Evolutionary conservation across 2,797 vertebrate species (phyloP).

Genomic region (Poecilia wingei): DNA sequence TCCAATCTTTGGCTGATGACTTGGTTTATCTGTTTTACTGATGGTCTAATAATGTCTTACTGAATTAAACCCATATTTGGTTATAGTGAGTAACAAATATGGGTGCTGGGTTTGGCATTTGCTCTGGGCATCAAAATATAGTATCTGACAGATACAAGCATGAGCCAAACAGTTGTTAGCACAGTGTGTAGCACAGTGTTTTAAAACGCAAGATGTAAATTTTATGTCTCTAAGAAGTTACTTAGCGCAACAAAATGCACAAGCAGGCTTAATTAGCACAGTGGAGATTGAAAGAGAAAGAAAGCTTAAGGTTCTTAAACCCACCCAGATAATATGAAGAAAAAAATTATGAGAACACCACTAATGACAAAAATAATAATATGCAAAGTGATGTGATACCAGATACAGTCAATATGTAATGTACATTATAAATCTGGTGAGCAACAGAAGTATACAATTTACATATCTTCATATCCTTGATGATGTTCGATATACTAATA

Average conservation of each 20-base stretch:
- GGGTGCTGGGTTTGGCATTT: not conserved
- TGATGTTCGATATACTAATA: not conserved
- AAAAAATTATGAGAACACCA: not conserved
- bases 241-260: not conserved
- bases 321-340: not conserved
- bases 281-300: not conserved
- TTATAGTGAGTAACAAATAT: not conserved
- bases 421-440: not conserved
- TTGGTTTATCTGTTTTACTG: not conserved
- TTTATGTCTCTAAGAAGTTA: not conserved
- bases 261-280: not conserved
- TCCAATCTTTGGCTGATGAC: too few relatives aligned
- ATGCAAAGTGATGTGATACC: not conserved
- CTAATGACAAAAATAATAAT: not conserved
- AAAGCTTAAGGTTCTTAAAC: not conserved
- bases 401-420: not conserved
- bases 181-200: conserved; percentile 19
- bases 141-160: not conserved
- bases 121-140: conserved; percentile 2
- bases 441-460: not conserved
- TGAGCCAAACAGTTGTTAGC: conserved; percentile 33
- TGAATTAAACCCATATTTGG: not conserved
- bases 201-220: conserved; percentile 45
- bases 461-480: not conserved
- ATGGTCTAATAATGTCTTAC: not conserved